phyloP scores from a whole-genome alignment of 2,888 invertebrate genomes.

The Acanthosepion pharaonis region DNA sequence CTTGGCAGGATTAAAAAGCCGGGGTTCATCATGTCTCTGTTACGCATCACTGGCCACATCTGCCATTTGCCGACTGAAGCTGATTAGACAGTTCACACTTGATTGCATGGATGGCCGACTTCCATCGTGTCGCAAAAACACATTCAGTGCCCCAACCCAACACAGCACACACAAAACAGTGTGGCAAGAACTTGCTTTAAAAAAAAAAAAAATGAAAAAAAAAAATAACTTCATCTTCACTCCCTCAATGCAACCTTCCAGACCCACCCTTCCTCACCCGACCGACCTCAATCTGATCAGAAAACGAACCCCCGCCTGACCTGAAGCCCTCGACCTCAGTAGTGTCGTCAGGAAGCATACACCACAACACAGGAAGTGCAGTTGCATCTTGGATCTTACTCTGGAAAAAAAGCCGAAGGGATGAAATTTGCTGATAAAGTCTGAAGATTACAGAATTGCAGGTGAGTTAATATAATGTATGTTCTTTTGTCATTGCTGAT shows the following conservation, averaged over 20 bases:
- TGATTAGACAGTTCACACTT: constrained; percentile 33
- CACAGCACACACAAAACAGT: neutral
- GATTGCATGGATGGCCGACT: constrained; percentile 23
- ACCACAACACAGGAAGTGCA: constrained; percentile 20
- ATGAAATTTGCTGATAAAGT: neutral
- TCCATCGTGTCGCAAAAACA: constrained; percentile 33
- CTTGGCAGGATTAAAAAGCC: neutral
- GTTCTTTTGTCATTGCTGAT: neutral
- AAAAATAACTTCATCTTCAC: neutral
- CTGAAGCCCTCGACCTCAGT: constrained; percentile 18
- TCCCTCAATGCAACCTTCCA: neutral
- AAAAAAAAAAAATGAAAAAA: neutral
- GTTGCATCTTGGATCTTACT: constrained; percentile 15
- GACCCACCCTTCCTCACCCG: neutral
- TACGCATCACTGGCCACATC: neutral
- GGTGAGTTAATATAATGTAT: neutral
- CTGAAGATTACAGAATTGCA: neutral
- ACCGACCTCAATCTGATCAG: constrained; percentile 33
- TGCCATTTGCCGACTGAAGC: constrained; percentile 33
- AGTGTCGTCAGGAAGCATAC: constrained; percentile 33
- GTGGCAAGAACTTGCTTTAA: neutral
- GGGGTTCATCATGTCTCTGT: constrained; percentile 12
- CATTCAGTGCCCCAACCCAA: neutral
- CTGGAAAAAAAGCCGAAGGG: neutral
- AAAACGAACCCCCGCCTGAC: neutral